phyloP scores from a whole-genome alignment of 2,113 vertebrate species.

The Megatriorchis doriae region DNA sequence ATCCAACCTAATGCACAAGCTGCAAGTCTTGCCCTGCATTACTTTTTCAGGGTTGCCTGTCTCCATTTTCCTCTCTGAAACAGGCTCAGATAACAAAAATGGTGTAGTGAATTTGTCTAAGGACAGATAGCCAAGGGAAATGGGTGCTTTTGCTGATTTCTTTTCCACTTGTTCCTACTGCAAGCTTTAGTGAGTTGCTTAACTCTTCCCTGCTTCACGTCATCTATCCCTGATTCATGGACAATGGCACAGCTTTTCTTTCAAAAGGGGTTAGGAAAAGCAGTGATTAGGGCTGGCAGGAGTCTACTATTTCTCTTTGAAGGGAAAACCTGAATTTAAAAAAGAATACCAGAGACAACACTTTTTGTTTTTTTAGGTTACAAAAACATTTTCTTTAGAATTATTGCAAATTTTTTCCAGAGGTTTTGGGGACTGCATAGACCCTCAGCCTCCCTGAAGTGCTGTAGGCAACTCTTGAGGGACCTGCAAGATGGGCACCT shows the following conservation, averaged over 20 bases:
- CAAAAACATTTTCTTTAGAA: background rate
- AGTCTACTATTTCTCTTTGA: background rate
- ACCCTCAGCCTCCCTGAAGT: background rate
- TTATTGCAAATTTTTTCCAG: background rate
- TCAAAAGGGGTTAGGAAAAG: background rate
- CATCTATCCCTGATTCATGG: background rate
- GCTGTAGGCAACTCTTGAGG: background rate
- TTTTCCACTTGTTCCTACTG: background rate
- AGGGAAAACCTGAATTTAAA: background rate
- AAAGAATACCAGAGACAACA: fast-evolving
- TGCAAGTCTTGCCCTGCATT: background rate
- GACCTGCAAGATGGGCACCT: background rate
- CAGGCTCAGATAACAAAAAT: background rate
- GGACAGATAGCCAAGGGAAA: background rate
- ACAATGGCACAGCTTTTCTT: background rate
- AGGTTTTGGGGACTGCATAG: background rate
- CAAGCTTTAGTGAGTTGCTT: background rate
- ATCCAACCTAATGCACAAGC: background rate
- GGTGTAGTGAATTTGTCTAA: background rate
- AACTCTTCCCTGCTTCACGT: background rate
- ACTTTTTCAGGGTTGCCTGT: background rate
- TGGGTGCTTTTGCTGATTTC: background rate
- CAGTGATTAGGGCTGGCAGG: background rate
- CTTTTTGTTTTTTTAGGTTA: background rate
- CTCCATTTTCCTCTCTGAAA: background rate